Evolutionary conservation across 2,888 invertebrate species (phyloP).

Genomic region (Chirona hameri): DNA sequence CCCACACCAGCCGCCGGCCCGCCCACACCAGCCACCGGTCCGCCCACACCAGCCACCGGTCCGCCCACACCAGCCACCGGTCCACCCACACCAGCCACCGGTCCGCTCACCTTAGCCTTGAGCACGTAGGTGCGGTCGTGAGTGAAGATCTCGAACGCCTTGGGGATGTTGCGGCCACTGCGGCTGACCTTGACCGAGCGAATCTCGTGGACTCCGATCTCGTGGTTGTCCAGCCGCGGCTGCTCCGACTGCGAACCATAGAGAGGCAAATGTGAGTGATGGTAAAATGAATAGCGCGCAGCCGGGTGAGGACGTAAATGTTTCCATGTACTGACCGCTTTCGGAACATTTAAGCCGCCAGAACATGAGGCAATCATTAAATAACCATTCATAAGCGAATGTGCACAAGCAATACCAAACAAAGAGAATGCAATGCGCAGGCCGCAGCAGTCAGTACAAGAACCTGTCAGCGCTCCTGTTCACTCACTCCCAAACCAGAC

Average conservation of each 20-base stretch:
- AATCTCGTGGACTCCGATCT: constrained; percentile 85
- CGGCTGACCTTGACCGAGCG: constrained; percentile 90
- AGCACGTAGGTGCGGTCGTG: constrained; percentile 82
- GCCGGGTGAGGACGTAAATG: too few relatives aligned
- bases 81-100: background rate
- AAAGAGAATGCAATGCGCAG: too few relatives aligned
- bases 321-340: too few relatives aligned
- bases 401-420: too few relatives aligned
- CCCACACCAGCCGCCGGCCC: background rate
- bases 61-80: background rate
- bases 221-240: constrained; percentile 47
- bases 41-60: background rate
- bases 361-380: too few relatives aligned
- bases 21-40: background rate
- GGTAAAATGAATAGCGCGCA: too few relatives aligned
- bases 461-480: too few relatives aligned
- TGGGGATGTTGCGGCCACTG: constrained; percentile 86
- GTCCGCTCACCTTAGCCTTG: constrained; percentile 66
- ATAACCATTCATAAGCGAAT: too few relatives aligned
- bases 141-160: constrained; percentile 95
- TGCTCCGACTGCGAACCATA: constrained; percentile 63
- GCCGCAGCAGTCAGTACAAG: too few relatives aligned
- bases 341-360: too few relatives aligned
- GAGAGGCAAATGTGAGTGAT: constrained; percentile 34
- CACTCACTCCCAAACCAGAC: too few relatives aligned